Percentiles rank a stretch among this genome's conserved stretches.
These are phyloP conservation scores for Chiropotes sagulatus DNA, from an alignment of 2,797 vertebrate species.

Conservation along the genomic window DNA sequence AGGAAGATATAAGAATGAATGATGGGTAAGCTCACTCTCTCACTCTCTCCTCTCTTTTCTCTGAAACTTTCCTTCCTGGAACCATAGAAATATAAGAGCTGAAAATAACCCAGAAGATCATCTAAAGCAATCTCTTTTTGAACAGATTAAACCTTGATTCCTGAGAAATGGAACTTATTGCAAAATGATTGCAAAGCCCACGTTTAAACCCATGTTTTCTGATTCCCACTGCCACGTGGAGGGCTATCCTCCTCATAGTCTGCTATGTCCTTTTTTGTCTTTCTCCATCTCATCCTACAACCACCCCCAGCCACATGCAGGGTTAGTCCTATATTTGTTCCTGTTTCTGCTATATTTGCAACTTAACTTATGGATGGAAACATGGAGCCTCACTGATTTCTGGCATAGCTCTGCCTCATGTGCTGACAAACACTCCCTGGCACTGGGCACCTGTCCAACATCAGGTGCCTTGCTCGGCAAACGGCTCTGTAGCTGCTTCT, in stretches of 20 bases:
- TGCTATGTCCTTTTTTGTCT: neutral
- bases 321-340: constrained; percentile 56
- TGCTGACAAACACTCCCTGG: neutral
- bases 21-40: neutral
- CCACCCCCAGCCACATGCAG: neutral
- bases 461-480: constrained; percentile 58
- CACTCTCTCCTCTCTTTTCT: neutral
- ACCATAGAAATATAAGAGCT: neutral
- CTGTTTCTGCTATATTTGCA: constrained; percentile 59
- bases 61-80: neutral
- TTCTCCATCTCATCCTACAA: neutral
- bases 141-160: neutral
- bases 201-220: neutral
- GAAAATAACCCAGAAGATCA: neutral
- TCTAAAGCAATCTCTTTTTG: neutral
- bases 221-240: fast-evolving
- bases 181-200: neutral
- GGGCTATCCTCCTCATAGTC: neutral
- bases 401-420: neutral
- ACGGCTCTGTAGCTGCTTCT: neutral
- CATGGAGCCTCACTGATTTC: neutral
- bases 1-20: neutral
- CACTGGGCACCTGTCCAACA: neutral
- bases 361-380: constrained; percentile 38
- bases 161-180: neutral